phyloP scores from a whole-genome alignment of 2,113 vertebrate species.

The Siphamia tubifer region DNA sequence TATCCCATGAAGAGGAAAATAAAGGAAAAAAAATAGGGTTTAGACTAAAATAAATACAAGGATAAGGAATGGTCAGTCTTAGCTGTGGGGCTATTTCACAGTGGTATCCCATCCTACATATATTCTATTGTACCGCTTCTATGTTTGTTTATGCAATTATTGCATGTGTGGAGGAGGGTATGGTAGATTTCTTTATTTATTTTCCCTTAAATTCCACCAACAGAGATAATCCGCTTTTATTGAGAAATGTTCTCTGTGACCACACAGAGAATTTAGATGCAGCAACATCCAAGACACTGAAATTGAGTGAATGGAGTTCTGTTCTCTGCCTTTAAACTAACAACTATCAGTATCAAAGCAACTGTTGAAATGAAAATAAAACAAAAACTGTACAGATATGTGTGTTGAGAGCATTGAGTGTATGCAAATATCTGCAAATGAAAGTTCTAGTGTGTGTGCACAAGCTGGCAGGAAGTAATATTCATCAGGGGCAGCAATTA shows the following conservation, averaged over 20 bases:
- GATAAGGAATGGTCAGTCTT: neutral
- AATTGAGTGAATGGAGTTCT: constrained; percentile 12
- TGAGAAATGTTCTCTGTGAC: constrained; percentile 7
- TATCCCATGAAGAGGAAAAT: neutral
- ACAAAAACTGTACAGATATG: neutral
- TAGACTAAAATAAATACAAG: neutral
- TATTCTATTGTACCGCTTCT: neutral
- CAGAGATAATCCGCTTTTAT: constrained; percentile 37
- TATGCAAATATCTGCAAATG: neutral
- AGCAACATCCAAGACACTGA: neutral
- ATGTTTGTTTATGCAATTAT: constrained; percentile 7
- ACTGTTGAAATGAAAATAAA: constrained; percentile 5
- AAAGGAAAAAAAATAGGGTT: neutral
- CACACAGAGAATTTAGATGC: neutral
- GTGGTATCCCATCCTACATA: constrained; percentile 4
- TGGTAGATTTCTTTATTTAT: neutral
- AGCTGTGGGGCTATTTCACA: constrained; percentile 10
- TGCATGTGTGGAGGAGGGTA: constrained; percentile 15
- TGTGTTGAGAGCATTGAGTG: neutral
- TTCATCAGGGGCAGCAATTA: constrained; percentile 33
- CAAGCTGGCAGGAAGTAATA: neutral
- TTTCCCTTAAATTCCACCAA: neutral
- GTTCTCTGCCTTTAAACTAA: constrained; percentile 18
- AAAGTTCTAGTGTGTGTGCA: neutral
- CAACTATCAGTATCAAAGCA: constrained; percentile 28